Evolutionary conservation across 2,113 vertebrate species (phyloP).

Genomic region (Cnemophilus loriae): DNA sequence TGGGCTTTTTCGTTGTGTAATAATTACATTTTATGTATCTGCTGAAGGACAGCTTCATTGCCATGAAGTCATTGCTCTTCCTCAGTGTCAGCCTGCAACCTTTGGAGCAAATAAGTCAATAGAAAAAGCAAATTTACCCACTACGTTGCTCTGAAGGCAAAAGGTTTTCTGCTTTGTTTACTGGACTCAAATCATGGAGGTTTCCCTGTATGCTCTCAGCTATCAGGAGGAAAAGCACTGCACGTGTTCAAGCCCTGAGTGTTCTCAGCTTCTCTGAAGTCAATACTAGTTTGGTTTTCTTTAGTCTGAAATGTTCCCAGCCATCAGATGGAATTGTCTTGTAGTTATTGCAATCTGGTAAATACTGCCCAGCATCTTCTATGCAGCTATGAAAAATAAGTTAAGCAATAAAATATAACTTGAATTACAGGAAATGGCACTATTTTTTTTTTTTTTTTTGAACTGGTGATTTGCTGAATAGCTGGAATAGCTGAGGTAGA

Average conservation of each 20-base stretch:
- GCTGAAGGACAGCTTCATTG: neutral
- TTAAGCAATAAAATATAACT: neutral
- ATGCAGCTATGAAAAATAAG: neutral
- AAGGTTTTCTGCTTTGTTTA: neutral
- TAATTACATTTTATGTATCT: neutral
- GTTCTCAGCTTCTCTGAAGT: neutral
- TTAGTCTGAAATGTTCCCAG: neutral
- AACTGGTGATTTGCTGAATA: neutral
- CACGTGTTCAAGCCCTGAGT: neutral
- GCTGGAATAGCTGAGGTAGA: neutral
- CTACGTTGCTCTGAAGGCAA: neutral
- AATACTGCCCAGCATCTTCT: neutral
- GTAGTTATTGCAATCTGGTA: neutral
- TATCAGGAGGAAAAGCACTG: neutral
- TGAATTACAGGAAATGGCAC: neutral
- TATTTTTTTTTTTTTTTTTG: neutral
- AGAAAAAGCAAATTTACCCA: neutral
- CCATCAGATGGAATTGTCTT: neutral
- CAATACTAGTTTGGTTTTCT: rapidly evolving
- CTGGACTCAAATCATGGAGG: rapidly evolving
- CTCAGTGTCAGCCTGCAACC: neutral
- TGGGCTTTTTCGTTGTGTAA: neutral
- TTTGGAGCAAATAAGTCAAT: neutral
- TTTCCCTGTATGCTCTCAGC: neutral
- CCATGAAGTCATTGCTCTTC: neutral